A percentile compares a stretch with the other conserved stretches of the same genome.
These are phyloP conservation scores for Laupala kohalensis DNA, from an alignment of 1,140 invertebrate genomes.

Conservation along the genomic window DNA sequence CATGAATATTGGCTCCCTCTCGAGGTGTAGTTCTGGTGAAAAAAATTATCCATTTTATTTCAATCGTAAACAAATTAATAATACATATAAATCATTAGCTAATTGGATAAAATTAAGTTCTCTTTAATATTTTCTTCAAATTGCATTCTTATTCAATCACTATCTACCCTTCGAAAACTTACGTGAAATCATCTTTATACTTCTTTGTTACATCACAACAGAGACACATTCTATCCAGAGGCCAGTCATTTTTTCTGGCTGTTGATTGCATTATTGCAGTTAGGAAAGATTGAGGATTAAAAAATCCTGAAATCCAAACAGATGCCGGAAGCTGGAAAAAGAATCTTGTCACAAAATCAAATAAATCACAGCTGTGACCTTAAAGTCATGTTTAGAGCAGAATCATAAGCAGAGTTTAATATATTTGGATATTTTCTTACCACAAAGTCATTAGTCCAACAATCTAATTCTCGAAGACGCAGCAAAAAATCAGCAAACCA, in stretches of 20 bases:
- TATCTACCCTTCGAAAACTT: no score
- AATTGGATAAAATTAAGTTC: no score
- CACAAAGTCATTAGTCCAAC: slow-evolving; percentile 65
- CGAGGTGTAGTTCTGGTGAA: slow-evolving; percentile 58
- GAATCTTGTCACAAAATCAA: not conserved
- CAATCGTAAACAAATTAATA: no score
- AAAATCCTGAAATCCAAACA: slow-evolving; percentile 87
- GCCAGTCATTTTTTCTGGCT: slow-evolving; percentile 88
- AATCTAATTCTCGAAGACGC: slow-evolving; percentile 62
- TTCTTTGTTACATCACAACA: slow-evolving; percentile 92
- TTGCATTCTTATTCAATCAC: no score
- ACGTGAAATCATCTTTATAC: slow-evolving; percentile 67
- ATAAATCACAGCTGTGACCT: no score
- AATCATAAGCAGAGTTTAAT: no score
- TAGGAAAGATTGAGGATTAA: slow-evolving; percentile 91
- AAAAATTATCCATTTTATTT: no score
- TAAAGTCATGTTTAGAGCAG: no score
- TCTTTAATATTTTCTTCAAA: no score
- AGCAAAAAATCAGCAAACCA: slow-evolving; percentile 81
- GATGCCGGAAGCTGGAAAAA: slow-evolving; percentile 53
- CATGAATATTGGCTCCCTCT: slow-evolving; percentile 86
- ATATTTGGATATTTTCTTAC: slow-evolving; percentile 23
- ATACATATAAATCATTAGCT: no score
- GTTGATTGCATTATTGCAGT: slow-evolving; percentile 96
- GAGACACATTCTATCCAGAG: slow-evolving; percentile 88